Evolutionary conservation across 2,113 vertebrate genomes (phyloP).

Genomic region (Phyllostomus discolor): DNA sequence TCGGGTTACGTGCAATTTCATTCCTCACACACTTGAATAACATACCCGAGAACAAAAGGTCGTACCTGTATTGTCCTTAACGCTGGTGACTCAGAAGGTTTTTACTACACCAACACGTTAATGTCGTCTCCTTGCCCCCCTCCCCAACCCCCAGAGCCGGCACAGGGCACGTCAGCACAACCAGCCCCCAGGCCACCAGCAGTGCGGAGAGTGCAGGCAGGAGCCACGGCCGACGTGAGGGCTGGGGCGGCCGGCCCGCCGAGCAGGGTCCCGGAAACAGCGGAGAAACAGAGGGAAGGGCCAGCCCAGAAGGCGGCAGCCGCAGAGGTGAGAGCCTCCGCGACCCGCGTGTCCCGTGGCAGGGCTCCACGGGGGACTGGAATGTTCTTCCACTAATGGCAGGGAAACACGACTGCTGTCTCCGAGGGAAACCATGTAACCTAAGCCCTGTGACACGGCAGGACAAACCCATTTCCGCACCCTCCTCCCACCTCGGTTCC

Average conservation of each 20-base stretch:
- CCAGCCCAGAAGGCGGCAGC: neutral
- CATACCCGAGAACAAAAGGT: neutral
- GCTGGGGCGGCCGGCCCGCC: neutral
- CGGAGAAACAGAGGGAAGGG: neutral
- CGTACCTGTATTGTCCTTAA: neutral
- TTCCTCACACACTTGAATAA: neutral
- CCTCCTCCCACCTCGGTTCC: neutral
- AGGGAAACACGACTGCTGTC: neutral
- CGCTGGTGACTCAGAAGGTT: neutral
- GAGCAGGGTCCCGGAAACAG: neutral
- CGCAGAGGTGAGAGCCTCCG: neutral
- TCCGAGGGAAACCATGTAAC: neutral
- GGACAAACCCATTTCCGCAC: too few species aligned
- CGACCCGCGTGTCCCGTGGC: rapidly evolving
- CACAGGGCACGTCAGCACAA: neutral
- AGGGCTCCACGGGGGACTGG: rapidly evolving
- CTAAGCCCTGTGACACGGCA: neutral
- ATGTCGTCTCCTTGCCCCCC: neutral
- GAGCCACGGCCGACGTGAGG: neutral
- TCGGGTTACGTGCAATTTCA: neutral
- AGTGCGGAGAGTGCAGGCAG: neutral
- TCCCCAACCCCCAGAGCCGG: rapidly evolving
- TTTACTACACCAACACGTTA: neutral
- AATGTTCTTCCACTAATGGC: neutral
- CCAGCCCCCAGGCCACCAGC: neutral